Evolutionary conservation across 2,888 invertebrate species (phyloP), one percentile per base, ranked within the genome.

Genomic region (Baronia brevicornis): DNA sequence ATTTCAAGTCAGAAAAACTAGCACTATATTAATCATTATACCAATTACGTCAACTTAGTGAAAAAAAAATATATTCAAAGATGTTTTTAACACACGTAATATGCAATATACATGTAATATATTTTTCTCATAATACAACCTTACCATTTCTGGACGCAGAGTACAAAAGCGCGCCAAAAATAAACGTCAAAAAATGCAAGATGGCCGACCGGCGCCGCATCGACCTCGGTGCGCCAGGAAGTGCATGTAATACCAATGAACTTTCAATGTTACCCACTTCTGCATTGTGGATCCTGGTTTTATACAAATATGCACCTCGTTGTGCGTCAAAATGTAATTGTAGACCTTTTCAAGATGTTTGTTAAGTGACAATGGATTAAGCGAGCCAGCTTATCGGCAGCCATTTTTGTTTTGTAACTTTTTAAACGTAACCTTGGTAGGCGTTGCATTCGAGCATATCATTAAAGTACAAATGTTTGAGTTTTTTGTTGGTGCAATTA

Each of bases 171-270:
- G 60, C 74, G 70, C 69, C 74, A 80, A 71, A 82, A 82, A 82
- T 79, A 82, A 80, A 80, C 75, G 69, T 78, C 77, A 74, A 75
- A 74, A 73, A 75, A 66, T 61, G 34, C 56, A 80, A 78, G 61
- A 79, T 78, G 79, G 79, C 78, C 42, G 65, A 30, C 50, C 51
- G 61, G 54, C 59, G 59, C 50, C 45, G 53, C 52, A 7, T 34
- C 44, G 78, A 54, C 82, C 82, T 79, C 78, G 75, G 18, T 24
- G 21, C 50, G 56, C 51, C 67, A 82, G 82, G 82, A 84, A 84
- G 82, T 80, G 77, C 75, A 72, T 59, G 51, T 75, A 82, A 82
- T 84, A 82, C 61, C 82, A 84, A 82, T 55, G 82, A 84, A 78
- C 82, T 77, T 54, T 82, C 82, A 84, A 79, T 82, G 82, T 63